Evolutionary conservation across 2,888 invertebrate species (phyloP), one percentile per base, ranked within the genome.

Genomic region (Saturnia pavonia): DNA sequence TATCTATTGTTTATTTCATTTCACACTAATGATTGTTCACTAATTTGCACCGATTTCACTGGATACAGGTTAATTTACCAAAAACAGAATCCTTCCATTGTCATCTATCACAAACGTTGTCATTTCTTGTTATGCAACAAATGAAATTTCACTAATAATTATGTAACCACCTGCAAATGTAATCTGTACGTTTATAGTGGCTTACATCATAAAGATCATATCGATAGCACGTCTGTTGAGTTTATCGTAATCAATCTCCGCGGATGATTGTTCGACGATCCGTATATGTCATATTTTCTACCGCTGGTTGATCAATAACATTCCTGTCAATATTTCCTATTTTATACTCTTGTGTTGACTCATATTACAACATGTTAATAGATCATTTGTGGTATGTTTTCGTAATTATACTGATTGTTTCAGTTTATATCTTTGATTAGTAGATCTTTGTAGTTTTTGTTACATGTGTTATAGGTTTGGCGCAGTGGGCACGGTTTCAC

Each of bases 1-100:
- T 91, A 90, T 89, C 87, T 88, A 87, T 89, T 90, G 89, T 90
- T 91, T 87, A 86, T 89, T 88, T 86, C 84, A 87, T 86, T 90
- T 87, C 84, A 82, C 84, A 85, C 85, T 87, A 88, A 88, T 88
- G 79, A 80, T 77, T 82, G 78, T 80, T 79, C 80, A 80, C 84
- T 78, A 82, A 86, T 85, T 78, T 79, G 78, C 72, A 72, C 76
- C 78, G 86, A 84, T 90, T 90, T 87, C 88, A 83, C 86, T 80
- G 76, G 63, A 72, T 76, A 75, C 76, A 74, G 71, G 70, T 73
- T 76, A 75, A 80, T 78, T 81, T 73, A 77, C 75, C n/a, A 75
- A 78, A 75, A 76, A 72, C 73, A 27, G 57, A 75, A 45, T 70
- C 68, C 66, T 72, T 69, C 73, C 69, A 71, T 68, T 66, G 63